Conservation (phyloP, 23 tunicate species). For the Diplosoma virens region DNA sequence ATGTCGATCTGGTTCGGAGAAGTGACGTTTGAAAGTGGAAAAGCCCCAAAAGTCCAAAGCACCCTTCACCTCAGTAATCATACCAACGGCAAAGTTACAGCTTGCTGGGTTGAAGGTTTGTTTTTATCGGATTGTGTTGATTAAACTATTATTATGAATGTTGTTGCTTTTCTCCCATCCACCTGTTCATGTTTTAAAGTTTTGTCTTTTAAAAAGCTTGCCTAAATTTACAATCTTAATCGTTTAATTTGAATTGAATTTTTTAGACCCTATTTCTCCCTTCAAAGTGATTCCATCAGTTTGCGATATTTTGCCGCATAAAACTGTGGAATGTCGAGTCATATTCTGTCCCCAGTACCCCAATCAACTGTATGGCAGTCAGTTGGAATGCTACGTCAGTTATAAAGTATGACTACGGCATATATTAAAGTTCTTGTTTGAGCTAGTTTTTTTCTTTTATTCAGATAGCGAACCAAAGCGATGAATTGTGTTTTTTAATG, state of each 20-base stretch:
- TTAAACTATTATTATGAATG: not conserved
- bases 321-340: slow-evolving; percentile 68
- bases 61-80: slow-evolving; percentile 77
- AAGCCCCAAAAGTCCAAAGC: slow-evolving; percentile 20
- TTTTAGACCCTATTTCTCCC: slow-evolving; percentile 54
- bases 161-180: not conserved
- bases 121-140: not conserved
- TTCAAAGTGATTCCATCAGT: slow-evolving; percentile 58
- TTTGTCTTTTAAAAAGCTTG: not conserved
- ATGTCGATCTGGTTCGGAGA: slow-evolving; percentile 76
- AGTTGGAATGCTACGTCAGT: slow-evolving; percentile 70
- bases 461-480: no score
- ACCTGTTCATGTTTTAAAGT: not conserved
- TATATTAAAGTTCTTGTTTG: no score
- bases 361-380: slow-evolving; percentile 60
- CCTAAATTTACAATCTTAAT: not conserved
- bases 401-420: slow-evolving; percentile 81
- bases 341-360: slow-evolving; percentile 62
- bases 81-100: slow-evolving; percentile 79
- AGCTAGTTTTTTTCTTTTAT: no score
- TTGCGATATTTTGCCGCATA: slow-evolving; percentile 78
- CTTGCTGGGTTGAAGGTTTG: slow-evolving; percentile 69
- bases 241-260: no score
- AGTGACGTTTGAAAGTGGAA: slow-evolving; percentile 17
- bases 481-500: no score